Evolutionary conservation across 1,140 invertebrate genomes (phyloP), one percentile per base, ranked within the genome.

Genomic region (Bombyx mandarina): DNA sequence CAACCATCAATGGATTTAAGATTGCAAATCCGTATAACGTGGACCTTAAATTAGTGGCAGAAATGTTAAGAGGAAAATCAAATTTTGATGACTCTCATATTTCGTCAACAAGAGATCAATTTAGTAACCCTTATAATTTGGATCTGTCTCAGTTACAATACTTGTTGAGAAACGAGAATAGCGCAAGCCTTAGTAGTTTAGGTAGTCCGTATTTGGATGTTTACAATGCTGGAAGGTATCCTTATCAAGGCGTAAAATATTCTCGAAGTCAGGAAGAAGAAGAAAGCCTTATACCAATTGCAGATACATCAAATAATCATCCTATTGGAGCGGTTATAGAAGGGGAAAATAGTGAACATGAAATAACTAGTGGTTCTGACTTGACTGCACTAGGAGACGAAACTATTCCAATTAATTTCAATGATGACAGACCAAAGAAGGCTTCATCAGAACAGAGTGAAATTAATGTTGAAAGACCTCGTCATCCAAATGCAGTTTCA

Each of bases 1-100:
- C 86, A 0, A 88, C 76, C 2, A 85, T 89, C 35, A 83, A 88
- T 72, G 86, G 84, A 6, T 77, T 86, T 60, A 80, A 77, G 73
- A 78, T 89, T 8, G 79, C 79, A 22, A 89, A 89, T 65, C 88
- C 88, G 9, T 88, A 77, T 56, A 89, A 89, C 60, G 66, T 88
- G 3, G 88, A 89, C 66, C 61, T 89, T 6, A 86, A 82, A 72
- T 58, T 89, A 57, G 82, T 88, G 5, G 80, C 82, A 52, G 86
- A 88, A 54, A 82, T 88, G 75, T 72, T 89, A 54, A 88, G 81
- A 73, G 85, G 85, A 22, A 89, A 87, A 71, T 58, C 76, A 42
- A 54, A 69, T 8, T 44, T 78, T 46, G 84, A 85, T 56, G 82
- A 88, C 35, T 69, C 69, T 6, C 76, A 80, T 55, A 60, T 84